Conservation (phyloP, 37 sponge, comb jelly and placozoan genomes). For the Agelas oroides region DNA sequence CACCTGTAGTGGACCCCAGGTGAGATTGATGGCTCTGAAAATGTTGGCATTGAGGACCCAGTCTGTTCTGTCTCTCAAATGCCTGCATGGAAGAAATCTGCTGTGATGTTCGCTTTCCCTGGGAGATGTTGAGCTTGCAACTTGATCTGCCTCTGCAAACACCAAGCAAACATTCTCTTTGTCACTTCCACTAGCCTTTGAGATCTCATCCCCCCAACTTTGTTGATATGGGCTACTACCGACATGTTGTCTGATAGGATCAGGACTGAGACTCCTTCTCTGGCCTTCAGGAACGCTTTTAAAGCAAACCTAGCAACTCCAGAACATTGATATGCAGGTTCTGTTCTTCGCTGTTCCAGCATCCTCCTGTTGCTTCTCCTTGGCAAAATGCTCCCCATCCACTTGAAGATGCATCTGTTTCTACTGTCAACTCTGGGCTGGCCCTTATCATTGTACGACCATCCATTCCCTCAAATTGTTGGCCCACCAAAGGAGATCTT, state of each 20-base stretch:
- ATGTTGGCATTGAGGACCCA: conserved; percentile 43
- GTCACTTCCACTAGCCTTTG: background rate
- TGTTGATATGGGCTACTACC: background rate
- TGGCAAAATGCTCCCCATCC: background rate
- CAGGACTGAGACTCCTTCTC: background rate
- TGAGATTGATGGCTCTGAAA: conserved; percentile 15
- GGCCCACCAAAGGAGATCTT: too few relatives aligned
- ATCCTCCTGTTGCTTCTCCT: conserved; percentile 31
- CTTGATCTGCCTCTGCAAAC: too few relatives aligned
- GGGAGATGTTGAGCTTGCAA: too few relatives aligned
- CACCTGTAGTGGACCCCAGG: conserved; percentile 25
- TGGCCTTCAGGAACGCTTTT: too few relatives aligned
- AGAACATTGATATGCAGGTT: conserved; percentile 51
- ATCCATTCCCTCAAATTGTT: too few relatives aligned
- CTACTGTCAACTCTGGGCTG: too few relatives aligned
- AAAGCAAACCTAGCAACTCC: conserved; percentile 34
- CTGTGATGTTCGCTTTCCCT: conserved; percentile 22
- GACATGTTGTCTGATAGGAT: conserved; percentile 37
- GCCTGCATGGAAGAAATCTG: conserved; percentile 33
- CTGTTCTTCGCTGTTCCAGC: conserved; percentile 41
- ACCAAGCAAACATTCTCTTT: conserved; percentile 25
- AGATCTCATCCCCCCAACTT: conserved; percentile 1
- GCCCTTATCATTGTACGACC: too few relatives aligned
- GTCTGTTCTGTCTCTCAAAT: conserved; percentile 39
- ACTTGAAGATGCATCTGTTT: background rate